Evolutionary conservation across 1,140 invertebrate genomes (phyloP), one percentile per base, ranked within the genome.

Genomic region (Heliconius congener): DNA sequence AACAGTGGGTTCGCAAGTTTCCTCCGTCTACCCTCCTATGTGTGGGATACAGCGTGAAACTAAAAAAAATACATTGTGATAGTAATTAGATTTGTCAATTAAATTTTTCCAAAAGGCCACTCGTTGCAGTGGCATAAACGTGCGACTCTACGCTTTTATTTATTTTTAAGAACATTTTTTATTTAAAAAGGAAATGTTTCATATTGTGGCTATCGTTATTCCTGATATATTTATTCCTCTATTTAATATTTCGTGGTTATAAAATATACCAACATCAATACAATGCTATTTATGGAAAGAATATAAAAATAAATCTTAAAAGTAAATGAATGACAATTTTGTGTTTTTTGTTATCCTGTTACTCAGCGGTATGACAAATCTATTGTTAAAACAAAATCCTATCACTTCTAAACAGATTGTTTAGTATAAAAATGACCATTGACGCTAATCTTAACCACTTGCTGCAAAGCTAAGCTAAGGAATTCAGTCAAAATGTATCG

Each of bases 371-470:
- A 66, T 66, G 60, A 66, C 60, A 16, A 66, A 66, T 66, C 60
- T 66, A 66, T 66, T 66, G 60, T 66, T 30, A 66, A 66, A 66
- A 13, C 13, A 13, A 30, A 13, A 79, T 86, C 86, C 90, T 86
- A 90, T 93, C 91, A 91, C 90, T 87, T 72, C 87, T 85, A 87
- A 83, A 85, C 83, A 87, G 74, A 81, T 72, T 82, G 81, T 57
- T 80, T 76, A 84, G 83, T 91, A 93, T 92, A 46, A 93, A 93
- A 88, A 88, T 39, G 30, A 37, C 27, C 13, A 37, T 66, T 39
- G 18, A 30, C 0, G 2, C 19, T 39, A 11, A 23, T 9, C n/a
- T 23, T 18, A 9, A n/a, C 8, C 23, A 27, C n/a, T 73, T 74
- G 60, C 4, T 77, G 74, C 37, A 11, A 13, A 46, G 13, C 42